A percentile compares a stretch with the other conserved stretches of the same genome.
Conservation (phyloP, 2,797 vertebrate genomes). For the Hippopotamyrus pictus region DNA sequence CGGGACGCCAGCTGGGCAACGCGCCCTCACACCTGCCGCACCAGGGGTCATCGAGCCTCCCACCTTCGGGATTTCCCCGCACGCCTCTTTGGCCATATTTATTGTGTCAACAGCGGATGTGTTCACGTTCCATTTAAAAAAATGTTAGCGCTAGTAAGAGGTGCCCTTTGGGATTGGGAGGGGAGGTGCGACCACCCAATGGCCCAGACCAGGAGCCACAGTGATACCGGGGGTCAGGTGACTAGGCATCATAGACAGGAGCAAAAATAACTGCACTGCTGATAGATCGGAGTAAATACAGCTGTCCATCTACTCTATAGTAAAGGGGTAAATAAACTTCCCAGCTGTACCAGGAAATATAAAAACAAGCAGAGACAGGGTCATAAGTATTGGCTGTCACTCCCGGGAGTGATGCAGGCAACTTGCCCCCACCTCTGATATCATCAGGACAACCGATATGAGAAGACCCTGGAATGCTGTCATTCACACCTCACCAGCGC, state of each 20-base stretch:
- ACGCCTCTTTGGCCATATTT: not conserved
- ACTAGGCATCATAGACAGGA: too few species aligned
- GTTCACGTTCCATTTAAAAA: not conserved
- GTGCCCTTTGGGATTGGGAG: not conserved
- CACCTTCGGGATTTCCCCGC: not conserved
- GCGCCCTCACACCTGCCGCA: conserved; percentile 1
- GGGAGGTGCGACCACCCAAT: not conserved
- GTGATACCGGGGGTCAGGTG: not conserved
- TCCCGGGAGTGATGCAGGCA: not conserved
- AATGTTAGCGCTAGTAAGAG: not conserved
- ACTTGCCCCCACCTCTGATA: not conserved
- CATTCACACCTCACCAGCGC: conserved; percentile 15
- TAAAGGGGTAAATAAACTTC: not conserved
- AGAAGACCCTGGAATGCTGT: not conserved
- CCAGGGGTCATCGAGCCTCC: not conserved
- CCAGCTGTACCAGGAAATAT: not conserved
- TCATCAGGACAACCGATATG: not conserved
- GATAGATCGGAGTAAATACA: not conserved
- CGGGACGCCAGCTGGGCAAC: not conserved
- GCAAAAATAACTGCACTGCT: not conserved
- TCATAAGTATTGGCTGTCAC: not conserved
- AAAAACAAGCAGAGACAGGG: not conserved
- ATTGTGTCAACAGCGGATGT: not conserved
- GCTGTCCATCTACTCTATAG: not conserved
- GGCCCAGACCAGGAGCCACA: not conserved